Base-by-base conservation (phyloP, 2,888 invertebrate species). In the Tryphoninae sp. region DNA sequence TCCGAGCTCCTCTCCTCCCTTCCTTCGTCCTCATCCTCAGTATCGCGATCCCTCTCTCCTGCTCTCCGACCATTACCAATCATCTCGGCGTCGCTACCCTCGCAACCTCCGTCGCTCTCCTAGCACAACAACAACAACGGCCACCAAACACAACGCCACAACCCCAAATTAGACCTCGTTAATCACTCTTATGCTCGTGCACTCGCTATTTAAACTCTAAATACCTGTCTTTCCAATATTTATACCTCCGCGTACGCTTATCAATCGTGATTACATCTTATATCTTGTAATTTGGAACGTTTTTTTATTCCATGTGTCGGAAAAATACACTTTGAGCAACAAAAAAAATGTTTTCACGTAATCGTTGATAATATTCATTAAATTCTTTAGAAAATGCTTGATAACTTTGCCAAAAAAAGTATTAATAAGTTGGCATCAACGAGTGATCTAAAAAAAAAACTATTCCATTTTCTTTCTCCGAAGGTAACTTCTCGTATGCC, bases 11-110 rank as follows among this genome's bases (percentile, higher is more conserved):
- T 90, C 86, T 92, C 91, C 86, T 90, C 91, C 90, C 91, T 91
- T 88, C 89, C 90, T 88, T 89, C 91, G 83, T 91, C 91, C 86
- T 90, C 90, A 87, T 91, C 90, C 89, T 91, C 90, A 86, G 89
- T 89, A 88, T 91, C 91, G 86, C 89, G 90, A 89, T 91, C 89
- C 88, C 91, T 89, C 85, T 90, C 90, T 83, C 80, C 78, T 79
- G 80, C 78, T 80, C 86, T 89, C 85, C 84, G 83, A 86, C 89
- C 91, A 87, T 91, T 91, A 91, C 91, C 91, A 88, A 92, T 91
- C 89, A 91, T 91, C 90, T 92, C 92, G 88, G 90, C 90, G 89
- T 92, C 92, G 91, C 91, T 91, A 91, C 91, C 90, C 87, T 91
- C 91, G 90, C 91, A 91, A 89, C 87, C 88, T 86, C 90, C 90